Evolutionary conservation across 2,888 invertebrate species (phyloP).

Genomic region (Chironomus riparius): DNA sequence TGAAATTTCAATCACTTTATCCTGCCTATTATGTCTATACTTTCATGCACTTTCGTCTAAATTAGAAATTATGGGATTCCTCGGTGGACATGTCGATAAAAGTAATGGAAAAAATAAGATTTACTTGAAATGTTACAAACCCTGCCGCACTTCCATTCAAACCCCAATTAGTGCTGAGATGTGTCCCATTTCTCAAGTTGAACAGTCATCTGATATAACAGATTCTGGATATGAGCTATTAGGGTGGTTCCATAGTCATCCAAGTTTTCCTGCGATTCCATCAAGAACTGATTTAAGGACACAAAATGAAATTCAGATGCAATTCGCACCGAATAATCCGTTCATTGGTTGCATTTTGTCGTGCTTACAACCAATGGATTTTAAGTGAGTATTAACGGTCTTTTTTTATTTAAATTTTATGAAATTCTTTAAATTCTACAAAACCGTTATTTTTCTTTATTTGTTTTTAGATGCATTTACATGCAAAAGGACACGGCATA

Average conservation of each 20-base stretch:
- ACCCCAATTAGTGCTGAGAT: slow-evolving; percentile 65
- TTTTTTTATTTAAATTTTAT: neutral
- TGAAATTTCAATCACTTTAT: slow-evolving; percentile 46
- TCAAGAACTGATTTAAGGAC: slow-evolving; percentile 59
- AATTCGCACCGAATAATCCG: slow-evolving; percentile 30
- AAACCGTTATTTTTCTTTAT: neutral
- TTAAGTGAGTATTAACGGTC: slow-evolving; percentile 28
- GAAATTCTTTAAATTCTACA: neutral
- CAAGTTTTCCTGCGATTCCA: slow-evolving; percentile 59
- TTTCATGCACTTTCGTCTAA: slow-evolving; percentile 59
- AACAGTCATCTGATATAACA: slow-evolving; percentile 50
- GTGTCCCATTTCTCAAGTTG: slow-evolving; percentile 61
- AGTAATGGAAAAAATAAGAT: slow-evolving; percentile 35
- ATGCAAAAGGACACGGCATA: slow-evolving; percentile 30
- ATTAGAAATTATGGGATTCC: slow-evolving; percentile 65
- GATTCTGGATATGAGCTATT: slow-evolving; percentile 45
- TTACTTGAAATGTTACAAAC: slow-evolving; percentile 48
- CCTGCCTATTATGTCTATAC: slow-evolving; percentile 57
- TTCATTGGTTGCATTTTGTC: slow-evolving; percentile 32
- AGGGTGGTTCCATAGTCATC: slow-evolving; percentile 75
- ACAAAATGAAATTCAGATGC: slow-evolving; percentile 51
- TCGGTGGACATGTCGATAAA: slow-evolving; percentile 47
- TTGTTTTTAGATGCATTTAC: slow-evolving; percentile 31
- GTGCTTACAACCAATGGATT: slow-evolving; percentile 29
- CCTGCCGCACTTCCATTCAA: slow-evolving; percentile 55